These are phyloP conservation scores for Drosophila parvula DNA, from an alignment of 1,140 invertebrate species.

Conservation along the genomic window DNA sequence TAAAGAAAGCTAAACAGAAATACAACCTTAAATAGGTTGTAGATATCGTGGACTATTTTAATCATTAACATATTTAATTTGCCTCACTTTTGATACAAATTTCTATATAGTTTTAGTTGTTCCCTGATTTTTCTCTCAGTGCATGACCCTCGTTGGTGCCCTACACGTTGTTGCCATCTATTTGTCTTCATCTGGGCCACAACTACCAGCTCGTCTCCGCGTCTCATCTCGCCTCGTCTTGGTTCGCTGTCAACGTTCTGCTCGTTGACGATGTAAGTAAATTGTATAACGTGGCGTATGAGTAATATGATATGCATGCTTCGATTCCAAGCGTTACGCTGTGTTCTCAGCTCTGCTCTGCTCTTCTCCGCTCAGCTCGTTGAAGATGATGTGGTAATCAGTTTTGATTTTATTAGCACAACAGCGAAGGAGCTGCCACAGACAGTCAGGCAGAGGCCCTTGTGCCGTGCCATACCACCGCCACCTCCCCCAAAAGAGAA, in stretches of 20 bases:
- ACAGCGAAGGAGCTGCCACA: constrained; percentile 48
- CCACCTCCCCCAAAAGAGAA: constrained; percentile 31
- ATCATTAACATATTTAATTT: too few relatives aligned
- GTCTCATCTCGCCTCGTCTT: constrained; percentile 24
- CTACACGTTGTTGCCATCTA: constrained; percentile 58
- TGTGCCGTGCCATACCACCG: neutral
- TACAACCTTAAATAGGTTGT: neutral
- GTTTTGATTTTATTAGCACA: constrained; percentile 80
- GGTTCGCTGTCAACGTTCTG: constrained; percentile 60
- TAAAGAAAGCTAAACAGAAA: too few relatives aligned
- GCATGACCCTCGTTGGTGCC: neutral
- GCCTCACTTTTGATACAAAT: neutral
- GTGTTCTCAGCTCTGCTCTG: neutral
- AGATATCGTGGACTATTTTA: neutral
- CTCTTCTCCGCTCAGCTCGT: constrained; percentile 37
- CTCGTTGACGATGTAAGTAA: constrained; percentile 76
- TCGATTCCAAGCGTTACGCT: constrained; percentile 64
- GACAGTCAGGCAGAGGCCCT: constrained; percentile 16
- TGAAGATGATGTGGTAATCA: constrained; percentile 81
- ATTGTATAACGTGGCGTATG: constrained; percentile 82
- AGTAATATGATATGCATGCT: constrained; percentile 81
- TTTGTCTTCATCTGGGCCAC: constrained; percentile 65
- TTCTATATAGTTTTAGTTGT: fast-evolving
- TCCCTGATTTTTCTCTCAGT: neutral
- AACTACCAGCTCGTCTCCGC: constrained; percentile 25